Evolutionary conservation across 2,113 vertebrate genomes (phyloP), one percentile per base, ranked within the genome.

Genomic region (Talpa occidentalis): DNA sequence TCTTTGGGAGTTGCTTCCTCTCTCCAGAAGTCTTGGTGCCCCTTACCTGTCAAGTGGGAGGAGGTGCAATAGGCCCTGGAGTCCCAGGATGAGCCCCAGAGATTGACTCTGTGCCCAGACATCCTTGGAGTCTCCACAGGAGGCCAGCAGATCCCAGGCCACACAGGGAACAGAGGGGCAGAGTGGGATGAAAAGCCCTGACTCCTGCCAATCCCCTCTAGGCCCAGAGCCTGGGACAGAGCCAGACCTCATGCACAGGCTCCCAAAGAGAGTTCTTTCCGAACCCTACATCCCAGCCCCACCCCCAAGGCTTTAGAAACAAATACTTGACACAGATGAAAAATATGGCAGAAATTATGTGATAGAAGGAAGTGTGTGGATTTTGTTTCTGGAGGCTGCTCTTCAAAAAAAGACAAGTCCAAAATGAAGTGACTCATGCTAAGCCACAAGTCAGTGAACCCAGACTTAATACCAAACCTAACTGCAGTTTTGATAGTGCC

Each of bases 121-220:
- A 2, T 59, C 67, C 73, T 60, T 3, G 7, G 44, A 30, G 19
- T 28, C 30, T 22, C 32, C 14, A 11, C 10, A 37, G 79, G 10
- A 49, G 77, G 47, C 59, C 19, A 14, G 16, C 52, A 87, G 66
- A 17, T 7, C 15, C 9, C 16, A 26, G 10, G 72, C 21, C 28
- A 10, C 28, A 47, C 44, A 28, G 56, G 15, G 56, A 87, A 17
- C 35, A 35, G 40, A 6, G 35, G 2, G 42, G 73, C 52, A 54
- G 3, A 56, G 8, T 6, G 37, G 10, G 30, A 72, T 2, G 37
- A 81, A 64, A 67, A 78, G 15, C 62, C 4, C 40, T 9, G 14
- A n/a, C 6, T n/a, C 22, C 24, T 44, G 1, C n/a, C 4, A 6
- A 47, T 4, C 3, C 14, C 37, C 28, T 70, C 1, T 5, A 60